These are phyloP conservation scores for Setophaga coronata DNA, from an alignment of 2,113 vertebrate genomes.

Conservation along the genomic window DNA sequence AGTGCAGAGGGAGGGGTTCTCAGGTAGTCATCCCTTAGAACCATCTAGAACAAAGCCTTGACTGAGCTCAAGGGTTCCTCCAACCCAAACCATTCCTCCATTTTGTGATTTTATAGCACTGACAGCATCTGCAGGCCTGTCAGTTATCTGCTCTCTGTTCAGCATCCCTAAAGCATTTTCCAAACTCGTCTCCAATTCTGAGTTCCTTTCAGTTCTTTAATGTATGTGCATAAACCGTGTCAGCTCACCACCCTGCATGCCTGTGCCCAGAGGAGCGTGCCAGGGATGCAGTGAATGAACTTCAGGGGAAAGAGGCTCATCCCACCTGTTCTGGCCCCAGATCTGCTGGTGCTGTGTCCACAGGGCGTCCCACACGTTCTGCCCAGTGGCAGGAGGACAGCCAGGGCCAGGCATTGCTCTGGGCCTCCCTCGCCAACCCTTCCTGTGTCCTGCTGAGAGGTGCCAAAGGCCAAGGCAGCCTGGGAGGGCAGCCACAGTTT, in stretches of 20 bases:
- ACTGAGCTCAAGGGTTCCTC: not conserved
- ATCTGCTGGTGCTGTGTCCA: not conserved
- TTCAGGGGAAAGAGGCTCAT: not conserved
- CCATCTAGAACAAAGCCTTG: not conserved
- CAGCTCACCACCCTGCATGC: fast-evolving
- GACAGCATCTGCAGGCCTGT: not conserved
- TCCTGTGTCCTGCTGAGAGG: not conserved
- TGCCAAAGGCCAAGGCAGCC: not conserved
- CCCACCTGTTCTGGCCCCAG: not conserved
- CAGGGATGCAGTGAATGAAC: not conserved
- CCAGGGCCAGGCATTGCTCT: not conserved
- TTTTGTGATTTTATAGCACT: not conserved
- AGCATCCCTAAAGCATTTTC: not conserved
- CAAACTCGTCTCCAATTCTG: not conserved
- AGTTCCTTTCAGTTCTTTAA: not conserved
- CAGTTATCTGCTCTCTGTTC: not conserved
- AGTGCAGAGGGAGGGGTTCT: not conserved
- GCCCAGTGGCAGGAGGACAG: not conserved
- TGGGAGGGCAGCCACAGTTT: not conserved
- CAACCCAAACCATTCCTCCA: not conserved
- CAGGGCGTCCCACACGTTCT: fast-evolving
- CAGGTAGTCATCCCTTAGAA: not conserved
- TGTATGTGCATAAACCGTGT: not conserved
- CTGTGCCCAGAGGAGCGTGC: fast-evolving
- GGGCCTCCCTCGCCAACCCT: not conserved